Base-by-base conservation (phyloP, 2,797 vertebrate genomes). In the Hyperoplus lanceolatus region DNA sequence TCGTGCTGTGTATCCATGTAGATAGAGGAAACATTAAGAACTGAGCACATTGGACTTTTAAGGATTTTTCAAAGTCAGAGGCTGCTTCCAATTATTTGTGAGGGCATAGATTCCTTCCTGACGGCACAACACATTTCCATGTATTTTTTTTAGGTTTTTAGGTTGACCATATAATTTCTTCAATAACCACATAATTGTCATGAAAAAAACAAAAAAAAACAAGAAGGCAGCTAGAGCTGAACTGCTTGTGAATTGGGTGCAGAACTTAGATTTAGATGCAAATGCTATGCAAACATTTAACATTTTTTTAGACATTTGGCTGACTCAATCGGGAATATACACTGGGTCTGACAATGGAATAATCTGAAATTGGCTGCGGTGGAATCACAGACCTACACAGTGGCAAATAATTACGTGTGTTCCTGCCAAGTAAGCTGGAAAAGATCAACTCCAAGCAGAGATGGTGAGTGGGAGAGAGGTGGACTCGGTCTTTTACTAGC, bases 21-120 rank as follows among this genome's bases (percentile, higher is more conserved):
- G 73, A 73, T 49, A 50, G 76, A 76, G 36, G 73, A 72, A 73
- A 58, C 64, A 74, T 56, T 42, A 13, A 56, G 53, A 68, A 57
- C 48, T 50, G 59, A 87, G 84, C 75, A 82, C 56, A 75, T 77
- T 88, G 81, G 70, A 74, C 85, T 87, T 85, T 85, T 29, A 29
- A 61, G 48, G 42, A 4, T 45, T 13, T 38, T n/a, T 79, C 58
- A 72, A 73, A 72, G 67, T 90, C 82, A 82, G 62, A 82, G 55
- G 73, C 64, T 75, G 81, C 72, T 77, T 83, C 80, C 74, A 68
- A 60, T 65, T 69, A 58, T 71, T 67, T 62, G 46, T 51, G 21
- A 50, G 51, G 56, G 51, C 42, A 64, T 46, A 61, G 18, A 51
- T n/a, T 36, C 29, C 38, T 72, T 59, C 61, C 54, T 73, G 56